Evolutionary conservation across 1,140 invertebrate species (phyloP).

Genomic region (Linepithema humile): DNA sequence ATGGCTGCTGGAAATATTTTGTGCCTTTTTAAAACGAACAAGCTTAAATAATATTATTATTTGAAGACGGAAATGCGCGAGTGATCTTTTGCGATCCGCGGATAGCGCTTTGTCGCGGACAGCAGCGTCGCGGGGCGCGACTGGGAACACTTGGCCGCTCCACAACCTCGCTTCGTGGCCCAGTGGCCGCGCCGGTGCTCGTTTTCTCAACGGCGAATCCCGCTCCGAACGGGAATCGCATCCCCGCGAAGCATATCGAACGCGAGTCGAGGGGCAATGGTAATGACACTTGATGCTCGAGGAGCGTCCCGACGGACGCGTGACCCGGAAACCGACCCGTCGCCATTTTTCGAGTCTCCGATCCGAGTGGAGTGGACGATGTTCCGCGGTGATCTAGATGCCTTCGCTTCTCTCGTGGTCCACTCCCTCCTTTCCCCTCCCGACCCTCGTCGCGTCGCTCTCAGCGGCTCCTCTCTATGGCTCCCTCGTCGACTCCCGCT

Average conservation of each 20-base stretch:
- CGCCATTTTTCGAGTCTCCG: slow-evolving; percentile 72
- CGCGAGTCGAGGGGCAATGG: slow-evolving; percentile 66
- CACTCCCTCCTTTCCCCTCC: neutral
- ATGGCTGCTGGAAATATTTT: neutral
- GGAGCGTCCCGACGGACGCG: slow-evolving; percentile 71
- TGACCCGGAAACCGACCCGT: slow-evolving; percentile 79
- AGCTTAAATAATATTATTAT: neutral
- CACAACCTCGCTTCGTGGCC: slow-evolving; percentile 62
- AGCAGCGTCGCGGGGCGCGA: slow-evolving; percentile 65
- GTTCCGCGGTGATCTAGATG: slow-evolving; percentile 71
- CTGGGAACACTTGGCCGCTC: slow-evolving; percentile 64
- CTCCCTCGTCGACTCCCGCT: slow-evolving; percentile 39
- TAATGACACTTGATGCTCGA: slow-evolving; percentile 80
- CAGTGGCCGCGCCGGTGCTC: slow-evolving; percentile 65
- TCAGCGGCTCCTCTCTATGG: slow-evolving; percentile 29
- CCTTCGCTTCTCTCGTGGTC: slow-evolving; percentile 52
- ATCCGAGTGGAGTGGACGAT: slow-evolving; percentile 64
- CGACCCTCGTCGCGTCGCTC: slow-evolving; percentile 8
- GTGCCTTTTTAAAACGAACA: neutral
- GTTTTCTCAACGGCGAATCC: slow-evolving; percentile 62
- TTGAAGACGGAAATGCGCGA: neutral
- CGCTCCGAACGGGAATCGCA: slow-evolving; percentile 54
- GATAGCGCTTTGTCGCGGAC: slow-evolving; percentile 15
- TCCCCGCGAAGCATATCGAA: slow-evolving; percentile 59
- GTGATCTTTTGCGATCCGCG: neutral